Base-by-base conservation (phyloP, 1,140 invertebrate species). In the Cyclargus thomasi region DNA sequence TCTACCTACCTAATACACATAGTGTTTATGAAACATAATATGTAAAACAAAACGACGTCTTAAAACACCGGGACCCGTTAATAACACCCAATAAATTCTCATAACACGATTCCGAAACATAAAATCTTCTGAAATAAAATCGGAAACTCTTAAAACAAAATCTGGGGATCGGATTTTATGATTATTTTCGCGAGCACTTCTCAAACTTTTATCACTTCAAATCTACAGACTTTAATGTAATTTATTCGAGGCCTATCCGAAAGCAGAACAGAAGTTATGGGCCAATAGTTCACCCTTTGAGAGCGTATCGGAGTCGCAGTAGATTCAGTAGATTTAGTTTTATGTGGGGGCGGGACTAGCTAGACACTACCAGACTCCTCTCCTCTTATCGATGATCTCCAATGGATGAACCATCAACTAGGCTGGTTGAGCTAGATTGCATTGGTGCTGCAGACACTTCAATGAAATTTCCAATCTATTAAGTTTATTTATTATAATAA, bases 311-410 rank as follows among this genome's bases (percentile, higher is more conserved):
- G 14, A 75, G 64, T 72, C 70, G 67, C 70, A 70, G 77, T 72
- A 75, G 74, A 79, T 77, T 77, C 73, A 79, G 70, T 75, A 79
- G 77, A 79, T 79, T 77, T 77, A 79, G 76, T 72, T 79, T 77
- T 79, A 79, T 77, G 73, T 64, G 70, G 65, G 72, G 69, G 67
- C 71, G 73, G 74, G 29, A 75, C 72, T 69, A 71, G 75, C 70
- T 70, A 70, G 70, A 70, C 73, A 74, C 70, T 77, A 75, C 75
- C 73, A 73, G 71, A 74, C 69, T 74, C 70, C 39, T 35, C 3
- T 35, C 29, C 29, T 14, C 39, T 14, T 65, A 66, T 65, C 57
- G 68, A 68, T 29, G 29, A 29, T 29, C 29, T 29, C 5, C 0
- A 29, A 4, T 29, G 29, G 29, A 29, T 29, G 29, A 29, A 29